These are phyloP conservation scores for Piscicola geometra DNA, from an alignment of 2,888 invertebrate genomes.

Conservation along the genomic window DNA sequence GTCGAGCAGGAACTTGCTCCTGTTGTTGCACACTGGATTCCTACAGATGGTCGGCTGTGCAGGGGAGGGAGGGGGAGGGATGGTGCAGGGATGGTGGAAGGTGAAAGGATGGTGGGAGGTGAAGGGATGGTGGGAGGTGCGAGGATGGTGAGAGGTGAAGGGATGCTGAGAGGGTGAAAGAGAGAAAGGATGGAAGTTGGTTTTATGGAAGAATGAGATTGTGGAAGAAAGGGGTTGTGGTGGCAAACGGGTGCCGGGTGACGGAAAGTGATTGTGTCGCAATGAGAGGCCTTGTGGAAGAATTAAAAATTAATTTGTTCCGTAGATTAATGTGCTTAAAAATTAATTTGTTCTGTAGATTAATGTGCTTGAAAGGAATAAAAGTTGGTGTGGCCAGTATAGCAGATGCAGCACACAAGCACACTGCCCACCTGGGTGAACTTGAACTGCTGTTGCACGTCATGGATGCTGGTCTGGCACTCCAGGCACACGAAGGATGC, in stretches of 20 bases:
- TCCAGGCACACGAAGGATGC: slow-evolving; percentile 88
- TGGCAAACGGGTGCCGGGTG: no score
- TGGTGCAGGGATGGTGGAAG: no score
- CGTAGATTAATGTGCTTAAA: background rate
- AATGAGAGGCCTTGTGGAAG: no score
- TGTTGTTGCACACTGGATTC: slow-evolving; percentile 90
- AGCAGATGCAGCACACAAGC: no score
- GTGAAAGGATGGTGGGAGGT: no score
- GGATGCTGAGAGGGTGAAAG: no score
- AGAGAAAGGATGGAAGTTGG: no score
- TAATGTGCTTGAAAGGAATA: background rate
- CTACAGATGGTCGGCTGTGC: slow-evolving; percentile 85
- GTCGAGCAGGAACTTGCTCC: slow-evolving; percentile 81
- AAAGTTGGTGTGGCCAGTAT: background rate
- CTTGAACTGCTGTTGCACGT: slow-evolving; percentile 96
- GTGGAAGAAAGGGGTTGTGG: no score
- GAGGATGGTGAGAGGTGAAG: no score
- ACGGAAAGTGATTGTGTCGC: no score
- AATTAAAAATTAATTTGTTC: background rate
- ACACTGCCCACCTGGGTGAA: slow-evolving; percentile 62
- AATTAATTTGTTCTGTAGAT: background rate
- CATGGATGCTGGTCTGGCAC: slow-evolving; percentile 85
- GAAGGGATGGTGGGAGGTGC: no score
- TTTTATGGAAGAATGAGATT: no score
- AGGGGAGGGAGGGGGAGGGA: background rate